phyloP scores from a whole-genome alignment of 2,113 vertebrate species.

The Prochilodus magdalenae region DNA sequence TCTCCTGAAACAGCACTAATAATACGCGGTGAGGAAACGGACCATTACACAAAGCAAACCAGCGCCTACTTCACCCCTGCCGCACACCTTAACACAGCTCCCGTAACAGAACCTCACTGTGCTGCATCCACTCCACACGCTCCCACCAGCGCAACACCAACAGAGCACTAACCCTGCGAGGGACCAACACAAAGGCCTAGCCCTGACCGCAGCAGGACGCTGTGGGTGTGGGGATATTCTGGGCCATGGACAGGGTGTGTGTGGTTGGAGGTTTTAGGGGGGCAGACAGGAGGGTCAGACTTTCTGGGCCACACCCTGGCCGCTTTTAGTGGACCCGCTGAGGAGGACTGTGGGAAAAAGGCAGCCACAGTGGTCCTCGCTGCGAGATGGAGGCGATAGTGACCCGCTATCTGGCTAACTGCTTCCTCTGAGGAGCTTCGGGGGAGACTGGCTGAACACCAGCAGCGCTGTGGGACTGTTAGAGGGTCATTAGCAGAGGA shows the following conservation, averaged over 20 bases:
- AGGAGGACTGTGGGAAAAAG: constrained; percentile 36
- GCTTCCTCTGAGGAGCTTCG: constrained; percentile 14
- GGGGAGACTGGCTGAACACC: background rate
- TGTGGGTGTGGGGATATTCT: constrained; percentile 28
- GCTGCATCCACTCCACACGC: background rate
- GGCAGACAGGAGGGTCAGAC: constrained; percentile 35
- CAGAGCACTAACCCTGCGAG: constrained; percentile 29
- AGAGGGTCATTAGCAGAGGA: too few relatives aligned
- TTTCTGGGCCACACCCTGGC: constrained; percentile 1
- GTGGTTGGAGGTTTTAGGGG: constrained; percentile 39
- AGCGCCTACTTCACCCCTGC: constrained; percentile 6
- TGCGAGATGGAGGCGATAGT: background rate
- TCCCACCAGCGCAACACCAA: background rate
- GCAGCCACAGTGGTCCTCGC: background rate
- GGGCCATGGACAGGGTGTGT: constrained; percentile 39
- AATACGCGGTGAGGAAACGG: constrained; percentile 6
- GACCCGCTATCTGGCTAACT: constrained; percentile 17
- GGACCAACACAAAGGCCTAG: too few relatives aligned
- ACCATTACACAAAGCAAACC: constrained; percentile 12
- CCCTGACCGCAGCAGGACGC: constrained; percentile 28
- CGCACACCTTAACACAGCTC: constrained; percentile 19
- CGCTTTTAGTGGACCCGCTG: constrained; percentile 17
- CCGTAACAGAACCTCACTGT: constrained; percentile 30
- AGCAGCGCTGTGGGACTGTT: background rate
- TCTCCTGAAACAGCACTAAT: constrained; percentile 43